Evolutionary conservation across 2,113 vertebrate genomes (phyloP).

Genomic region (Hydropotes inermis): DNA sequence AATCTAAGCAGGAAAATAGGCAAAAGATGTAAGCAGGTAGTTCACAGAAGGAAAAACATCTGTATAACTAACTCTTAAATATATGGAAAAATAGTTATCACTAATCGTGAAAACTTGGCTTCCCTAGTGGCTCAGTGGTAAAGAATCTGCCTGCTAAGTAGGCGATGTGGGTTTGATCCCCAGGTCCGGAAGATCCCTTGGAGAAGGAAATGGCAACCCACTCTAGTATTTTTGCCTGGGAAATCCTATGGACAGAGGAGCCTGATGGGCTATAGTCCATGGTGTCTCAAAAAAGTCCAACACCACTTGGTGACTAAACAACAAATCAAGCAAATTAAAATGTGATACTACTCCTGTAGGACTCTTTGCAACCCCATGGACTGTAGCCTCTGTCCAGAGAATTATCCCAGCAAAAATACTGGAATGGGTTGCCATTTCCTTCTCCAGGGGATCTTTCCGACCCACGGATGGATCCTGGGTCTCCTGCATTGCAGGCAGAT

Average conservation of each 20-base stretch:
- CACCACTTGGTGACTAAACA: background rate
- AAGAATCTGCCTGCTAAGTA: background rate
- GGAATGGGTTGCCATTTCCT: background rate
- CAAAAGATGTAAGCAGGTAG: background rate
- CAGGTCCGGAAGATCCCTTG: background rate
- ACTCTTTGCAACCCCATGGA: background rate
- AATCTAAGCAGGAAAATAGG: background rate
- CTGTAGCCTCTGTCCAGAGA: background rate
- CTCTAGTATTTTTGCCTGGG: background rate
- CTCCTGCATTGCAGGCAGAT: background rate
- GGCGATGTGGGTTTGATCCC: background rate
- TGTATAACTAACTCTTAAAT: background rate
- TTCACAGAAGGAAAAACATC: background rate
- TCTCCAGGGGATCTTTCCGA: background rate
- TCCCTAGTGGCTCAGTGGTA: background rate
- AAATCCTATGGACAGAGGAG: background rate
- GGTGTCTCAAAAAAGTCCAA: background rate
- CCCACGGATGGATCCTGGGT: background rate
- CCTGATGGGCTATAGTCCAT: background rate
- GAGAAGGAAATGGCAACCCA: background rate
- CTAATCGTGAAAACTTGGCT: background rate
- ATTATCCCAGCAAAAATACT: background rate
- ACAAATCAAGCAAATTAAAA: background rate
- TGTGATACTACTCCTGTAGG: background rate
- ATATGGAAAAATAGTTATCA: background rate